Evolutionary conservation across 2,888 invertebrate genomes (phyloP).

Genomic region (Oegoconia quadripuncta): DNA sequence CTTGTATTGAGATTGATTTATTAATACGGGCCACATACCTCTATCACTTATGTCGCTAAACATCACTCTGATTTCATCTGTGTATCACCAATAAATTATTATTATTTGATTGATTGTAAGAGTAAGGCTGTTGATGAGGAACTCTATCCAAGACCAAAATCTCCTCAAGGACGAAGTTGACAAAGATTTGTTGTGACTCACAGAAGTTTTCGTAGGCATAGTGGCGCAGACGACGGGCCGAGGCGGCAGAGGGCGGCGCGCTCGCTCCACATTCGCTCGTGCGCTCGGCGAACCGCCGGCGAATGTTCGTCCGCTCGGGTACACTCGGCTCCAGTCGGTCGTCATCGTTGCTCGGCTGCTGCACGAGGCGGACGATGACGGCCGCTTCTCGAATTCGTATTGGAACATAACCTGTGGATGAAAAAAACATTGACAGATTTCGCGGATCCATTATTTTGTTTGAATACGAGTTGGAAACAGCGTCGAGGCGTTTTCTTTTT

Average conservation of each 20-base stretch:
- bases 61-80: no score
- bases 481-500: no score
- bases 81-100: no score
- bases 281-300: constrained; percentile 27
- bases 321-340: constrained; percentile 40
- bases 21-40: no score
- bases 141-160: no score
- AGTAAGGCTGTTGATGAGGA: no score
- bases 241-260: constrained; percentile 54
- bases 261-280: constrained; percentile 20
- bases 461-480: no score
- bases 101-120: no score
- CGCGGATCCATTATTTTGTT: background rate
- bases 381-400: constrained; percentile 63
- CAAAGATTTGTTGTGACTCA: constrained; percentile 34
- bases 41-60: no score
- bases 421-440: background rate
- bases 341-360: constrained; percentile 40
- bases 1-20: no score
- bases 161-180: no score
- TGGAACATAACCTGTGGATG: constrained; percentile 48
- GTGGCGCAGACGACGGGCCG: constrained; percentile 43
- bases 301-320: constrained; percentile 10
- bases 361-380: constrained; percentile 40
- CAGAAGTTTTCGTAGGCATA: constrained; percentile 51